Conservation (phyloP, 1,140 invertebrate genomes). For the Druon quercuslanigerum region DNA sequence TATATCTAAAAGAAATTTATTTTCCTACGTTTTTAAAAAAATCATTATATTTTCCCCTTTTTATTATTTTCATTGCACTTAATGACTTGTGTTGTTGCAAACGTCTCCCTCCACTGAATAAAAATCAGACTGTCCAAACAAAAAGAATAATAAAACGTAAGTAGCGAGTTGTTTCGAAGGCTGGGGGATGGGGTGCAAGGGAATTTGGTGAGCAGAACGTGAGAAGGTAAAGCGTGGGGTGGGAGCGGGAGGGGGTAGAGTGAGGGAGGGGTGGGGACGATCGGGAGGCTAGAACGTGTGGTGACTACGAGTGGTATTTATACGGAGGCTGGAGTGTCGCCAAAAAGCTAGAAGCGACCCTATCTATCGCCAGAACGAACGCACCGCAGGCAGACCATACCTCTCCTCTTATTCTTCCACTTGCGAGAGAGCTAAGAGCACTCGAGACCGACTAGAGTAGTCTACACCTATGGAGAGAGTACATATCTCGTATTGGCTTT, state of each 20-base stretch:
- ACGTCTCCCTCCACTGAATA: background rate
- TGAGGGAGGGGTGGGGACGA: constrained; percentile 38
- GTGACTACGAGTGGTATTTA: constrained; percentile 70
- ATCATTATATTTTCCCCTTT: too few relatives aligned
- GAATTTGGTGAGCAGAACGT: constrained; percentile 46
- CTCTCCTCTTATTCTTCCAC: constrained; percentile 38
- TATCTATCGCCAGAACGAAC: constrained; percentile 63
- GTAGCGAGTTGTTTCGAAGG: too few relatives aligned
- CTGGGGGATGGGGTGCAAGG: too few relatives aligned
- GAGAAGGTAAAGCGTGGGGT: constrained; percentile 33
- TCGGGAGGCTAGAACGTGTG: constrained; percentile 48
- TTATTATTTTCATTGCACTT: too few relatives aligned
- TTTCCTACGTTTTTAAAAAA: too few relatives aligned
- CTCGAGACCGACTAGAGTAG: constrained; percentile 48
- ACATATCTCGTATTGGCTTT: constrained; percentile 55
- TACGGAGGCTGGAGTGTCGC: constrained; percentile 70
- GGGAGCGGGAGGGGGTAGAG: constrained; percentile 34
- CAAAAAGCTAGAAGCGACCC: constrained; percentile 70
- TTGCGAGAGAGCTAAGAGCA: constrained; percentile 40
- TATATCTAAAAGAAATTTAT: too few relatives aligned
- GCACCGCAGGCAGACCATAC: constrained; percentile 35
- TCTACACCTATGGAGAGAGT: constrained; percentile 44
- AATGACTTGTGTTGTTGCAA: too few relatives aligned
- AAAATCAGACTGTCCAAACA: constrained; percentile 24
- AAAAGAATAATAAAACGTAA: constrained; percentile 31